Evolutionary conservation across 2,888 invertebrate species (phyloP), one percentile per base, ranked within the genome.

Genomic region (Julus scandinavius): DNA sequence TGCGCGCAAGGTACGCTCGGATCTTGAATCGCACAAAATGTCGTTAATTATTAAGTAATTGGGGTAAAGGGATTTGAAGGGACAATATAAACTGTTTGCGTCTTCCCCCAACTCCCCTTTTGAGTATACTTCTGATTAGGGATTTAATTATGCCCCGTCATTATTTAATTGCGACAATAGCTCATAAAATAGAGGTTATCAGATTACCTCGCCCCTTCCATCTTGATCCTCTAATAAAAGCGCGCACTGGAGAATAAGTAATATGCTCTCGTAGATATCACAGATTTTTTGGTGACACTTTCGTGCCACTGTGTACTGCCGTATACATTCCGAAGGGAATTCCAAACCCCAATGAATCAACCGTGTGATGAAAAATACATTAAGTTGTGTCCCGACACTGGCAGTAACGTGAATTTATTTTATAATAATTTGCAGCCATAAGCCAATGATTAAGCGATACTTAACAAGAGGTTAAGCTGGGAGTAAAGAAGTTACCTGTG

Each of bases 161-260:
- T 85, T 85, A 85, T 85, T 85, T 85, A 85, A 85, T 85, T 85
- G 85, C 63, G 63, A 63, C 63, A 63, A 63, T 63, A 63, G 63
- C 63, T 63, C 63, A 63, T 63, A 63, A 63, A 63, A n/a, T 63
- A n/a, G 6, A 63, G 63, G 63, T 63, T 63, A 63, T 63, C 63
- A 63, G 63, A 63, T 63, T 63, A 63, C 63, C n/a, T 63, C 63
- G 63, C 63, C 63, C 54, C 63, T 63, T 20, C 20, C 63, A 20
- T 63, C 63, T 63, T 63, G 63, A 63, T 63, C 63, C 63, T n/a
- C 63, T 63, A 63, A 63, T 63, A 20, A 63, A 63, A 63, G 63
- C 63, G 63, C 63, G 63, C 63, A n/a, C 63, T n/a, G 20, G n/a
- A 63, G 20, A 63, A 63, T 63, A 63, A 63, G n/a, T 63, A 63